Evolutionary conservation across 2,797 vertebrate species (phyloP).

Genomic region (Dicrostonyx torquatus): DNA sequence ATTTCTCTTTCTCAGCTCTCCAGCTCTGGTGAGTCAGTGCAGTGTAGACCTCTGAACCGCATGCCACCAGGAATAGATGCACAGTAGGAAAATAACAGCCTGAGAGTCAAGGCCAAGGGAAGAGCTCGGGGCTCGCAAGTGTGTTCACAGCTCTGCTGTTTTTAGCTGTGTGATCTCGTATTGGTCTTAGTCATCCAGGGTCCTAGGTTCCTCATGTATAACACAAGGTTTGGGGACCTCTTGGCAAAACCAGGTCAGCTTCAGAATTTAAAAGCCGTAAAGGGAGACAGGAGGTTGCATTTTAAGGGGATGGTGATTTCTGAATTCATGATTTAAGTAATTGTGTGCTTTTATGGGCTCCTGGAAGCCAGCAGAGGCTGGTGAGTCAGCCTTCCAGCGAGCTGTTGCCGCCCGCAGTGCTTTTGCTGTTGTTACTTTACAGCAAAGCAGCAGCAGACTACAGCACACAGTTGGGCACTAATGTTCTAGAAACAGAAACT

Average conservation of each 20-base stretch:
- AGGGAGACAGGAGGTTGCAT: not conserved
- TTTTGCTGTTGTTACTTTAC: slow-evolving; percentile 5
- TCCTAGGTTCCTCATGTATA: not conserved
- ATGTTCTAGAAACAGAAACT: not conserved
- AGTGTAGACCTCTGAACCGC: not conserved
- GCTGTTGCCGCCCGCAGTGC: not conserved
- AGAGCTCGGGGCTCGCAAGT: not conserved
- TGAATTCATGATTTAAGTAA: not conserved
- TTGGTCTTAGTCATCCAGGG: not conserved
- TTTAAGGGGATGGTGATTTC: not conserved
- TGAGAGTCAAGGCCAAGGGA: not conserved
- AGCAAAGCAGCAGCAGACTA: not conserved
- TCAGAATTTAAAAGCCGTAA: not conserved
- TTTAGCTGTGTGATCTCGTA: not conserved
- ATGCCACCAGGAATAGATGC: slow-evolving; percentile 16
- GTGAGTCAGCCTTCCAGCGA: slow-evolving; percentile 45
- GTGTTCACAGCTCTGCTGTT: not conserved
- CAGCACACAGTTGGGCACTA: not conserved
- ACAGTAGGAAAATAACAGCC: not conserved
- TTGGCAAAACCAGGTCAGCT: slow-evolving; percentile 34
- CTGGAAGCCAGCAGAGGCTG: slow-evolving; percentile 15
- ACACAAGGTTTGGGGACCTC: not conserved
- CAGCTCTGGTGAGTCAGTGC: slow-evolving; percentile 24
- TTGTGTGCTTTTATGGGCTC: slow-evolving; percentile 40
- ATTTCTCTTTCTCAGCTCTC: not conserved